These are phyloP conservation scores for Cybosia mesomella DNA, from an alignment of 2,888 invertebrate genomes.

Conservation along the genomic window DNA sequence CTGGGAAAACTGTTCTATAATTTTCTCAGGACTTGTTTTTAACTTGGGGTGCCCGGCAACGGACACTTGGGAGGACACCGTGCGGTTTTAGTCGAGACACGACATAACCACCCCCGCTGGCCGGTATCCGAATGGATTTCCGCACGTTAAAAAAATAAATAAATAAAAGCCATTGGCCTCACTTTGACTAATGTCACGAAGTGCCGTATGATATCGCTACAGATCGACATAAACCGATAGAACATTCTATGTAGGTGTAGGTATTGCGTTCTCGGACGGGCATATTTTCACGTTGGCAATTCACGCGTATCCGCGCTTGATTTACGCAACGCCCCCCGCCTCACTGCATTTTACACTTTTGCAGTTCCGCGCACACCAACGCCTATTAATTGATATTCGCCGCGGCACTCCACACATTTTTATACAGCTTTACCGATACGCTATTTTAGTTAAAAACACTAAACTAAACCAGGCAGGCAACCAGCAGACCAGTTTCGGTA, in stretches of 20 bases:
- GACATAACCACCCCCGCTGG: too few relatives aligned
- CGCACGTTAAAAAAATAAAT: too few relatives aligned
- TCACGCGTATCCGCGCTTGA: slow-evolving; percentile 75
- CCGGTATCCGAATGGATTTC: too few relatives aligned
- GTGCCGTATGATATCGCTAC: not conserved
- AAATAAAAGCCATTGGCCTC: too few relatives aligned
- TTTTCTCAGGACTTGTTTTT: not conserved
- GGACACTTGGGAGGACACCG: too few relatives aligned
- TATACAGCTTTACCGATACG: slow-evolving; percentile 48
- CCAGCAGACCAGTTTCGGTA: slow-evolving; percentile 22
- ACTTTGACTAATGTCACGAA: not conserved
- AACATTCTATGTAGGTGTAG: slow-evolving; percentile 9
- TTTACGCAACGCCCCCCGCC: slow-evolving; percentile 82
- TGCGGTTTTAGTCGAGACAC: too few relatives aligned
- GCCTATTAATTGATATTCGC: slow-evolving; percentile 83
- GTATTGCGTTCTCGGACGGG: slow-evolving; percentile 40
- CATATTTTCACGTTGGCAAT: slow-evolving; percentile 76
- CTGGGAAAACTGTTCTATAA: not conserved
- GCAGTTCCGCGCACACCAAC: slow-evolving; percentile 80
- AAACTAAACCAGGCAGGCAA: slow-evolving; percentile 8
- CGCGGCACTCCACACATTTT: slow-evolving; percentile 67
- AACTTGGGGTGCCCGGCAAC: too few relatives aligned
- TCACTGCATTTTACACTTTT: slow-evolving; percentile 85
- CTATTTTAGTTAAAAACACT: slow-evolving; percentile 37
- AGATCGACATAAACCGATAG: not conserved